Percentiles rank a stretch among this genome's conserved stretches.
These are phyloP conservation scores for Melanaphis sacchari DNA, from an alignment of 1,140 invertebrate genomes.

Conservation along the genomic window DNA sequence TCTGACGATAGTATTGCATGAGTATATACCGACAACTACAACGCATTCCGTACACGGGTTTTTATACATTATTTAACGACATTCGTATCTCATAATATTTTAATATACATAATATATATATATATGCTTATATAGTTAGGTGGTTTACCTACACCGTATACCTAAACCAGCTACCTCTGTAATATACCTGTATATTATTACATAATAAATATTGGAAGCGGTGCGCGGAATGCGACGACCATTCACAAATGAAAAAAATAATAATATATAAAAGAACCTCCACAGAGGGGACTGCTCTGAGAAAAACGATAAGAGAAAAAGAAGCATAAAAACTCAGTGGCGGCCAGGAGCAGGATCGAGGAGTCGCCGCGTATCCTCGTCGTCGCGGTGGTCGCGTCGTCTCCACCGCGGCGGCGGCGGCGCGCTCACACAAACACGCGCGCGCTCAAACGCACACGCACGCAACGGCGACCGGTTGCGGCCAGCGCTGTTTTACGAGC, in stretches of 20 bases:
- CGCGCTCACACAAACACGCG: not conserved
- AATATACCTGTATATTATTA: not conserved
- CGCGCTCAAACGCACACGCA: not conserved
- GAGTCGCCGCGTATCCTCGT: conserved; percentile 13
- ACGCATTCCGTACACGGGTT: not conserved
- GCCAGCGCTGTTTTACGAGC: not conserved
- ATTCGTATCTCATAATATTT: not conserved
- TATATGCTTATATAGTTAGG: not conserved
- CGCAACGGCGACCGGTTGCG: not conserved
- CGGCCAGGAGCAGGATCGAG: not conserved
- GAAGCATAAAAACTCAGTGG: not conserved
- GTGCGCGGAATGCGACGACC: not conserved
- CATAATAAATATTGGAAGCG: not conserved
- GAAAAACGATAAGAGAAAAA: conserved; percentile 35
- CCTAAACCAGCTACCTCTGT: not conserved
- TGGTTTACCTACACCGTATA: not conserved
- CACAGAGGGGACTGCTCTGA: not conserved
- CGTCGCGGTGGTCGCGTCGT: conserved; percentile 32
- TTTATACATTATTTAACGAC: not conserved
- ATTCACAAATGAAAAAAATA: not conserved
- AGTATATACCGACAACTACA: not conserved
- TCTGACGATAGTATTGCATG: not conserved
- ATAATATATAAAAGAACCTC: not conserved
- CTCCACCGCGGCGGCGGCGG: not conserved
- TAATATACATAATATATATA: not conserved